These are phyloP conservation scores for Polyodon spathula DNA, from an alignment of 2,113 vertebrate species.

Conservation along the genomic window DNA sequence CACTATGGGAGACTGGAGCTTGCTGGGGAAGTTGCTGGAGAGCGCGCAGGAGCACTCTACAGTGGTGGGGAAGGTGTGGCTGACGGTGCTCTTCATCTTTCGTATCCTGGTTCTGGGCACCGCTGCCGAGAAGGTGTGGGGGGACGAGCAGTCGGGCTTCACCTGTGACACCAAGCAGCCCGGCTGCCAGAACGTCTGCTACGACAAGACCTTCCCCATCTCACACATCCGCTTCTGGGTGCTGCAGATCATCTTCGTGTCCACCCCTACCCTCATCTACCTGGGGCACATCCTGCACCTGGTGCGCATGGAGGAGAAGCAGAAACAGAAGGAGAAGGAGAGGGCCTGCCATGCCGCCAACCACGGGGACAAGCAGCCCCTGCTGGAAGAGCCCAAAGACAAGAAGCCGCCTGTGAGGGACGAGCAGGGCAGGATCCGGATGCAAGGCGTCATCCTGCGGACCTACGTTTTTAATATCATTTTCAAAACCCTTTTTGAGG, in stretches of 20 bases:
- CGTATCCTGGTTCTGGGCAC: conserved; percentile 74
- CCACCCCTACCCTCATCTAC: conserved; percentile 76
- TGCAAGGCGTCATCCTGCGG: conserved; percentile 63
- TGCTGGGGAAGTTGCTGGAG: conserved; percentile 74
- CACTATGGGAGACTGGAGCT: conserved; percentile 74
- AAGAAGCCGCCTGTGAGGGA: conserved; percentile 40
- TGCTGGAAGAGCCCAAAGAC: conserved; percentile 31
- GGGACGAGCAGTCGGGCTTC: conserved; percentile 71
- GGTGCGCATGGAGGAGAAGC: conserved; percentile 71
- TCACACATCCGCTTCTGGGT: conserved; percentile 87
- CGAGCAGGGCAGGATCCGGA: conserved; percentile 48
- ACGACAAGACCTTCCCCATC: conserved; percentile 78
- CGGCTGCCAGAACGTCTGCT: conserved; percentile 79
- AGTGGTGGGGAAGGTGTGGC: conserved; percentile 78
- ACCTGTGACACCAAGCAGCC: conserved; percentile 82
- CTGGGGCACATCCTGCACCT: conserved; percentile 78
- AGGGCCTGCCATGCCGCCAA: background rate
- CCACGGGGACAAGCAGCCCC: conserved; percentile 37
- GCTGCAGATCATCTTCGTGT: conserved; percentile 85
- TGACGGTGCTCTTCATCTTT: conserved; percentile 76
- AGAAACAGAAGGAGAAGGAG: conserved; percentile 39
- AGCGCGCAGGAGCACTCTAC: conserved; percentile 78
- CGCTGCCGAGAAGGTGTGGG: conserved; percentile 76
- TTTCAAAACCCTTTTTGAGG: conserved; percentile 78
- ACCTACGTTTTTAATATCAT: conserved; percentile 71